These are phyloP conservation scores for Taenaris catops DNA, from an alignment of 2,888 invertebrate genomes.

Conservation along the genomic window DNA sequence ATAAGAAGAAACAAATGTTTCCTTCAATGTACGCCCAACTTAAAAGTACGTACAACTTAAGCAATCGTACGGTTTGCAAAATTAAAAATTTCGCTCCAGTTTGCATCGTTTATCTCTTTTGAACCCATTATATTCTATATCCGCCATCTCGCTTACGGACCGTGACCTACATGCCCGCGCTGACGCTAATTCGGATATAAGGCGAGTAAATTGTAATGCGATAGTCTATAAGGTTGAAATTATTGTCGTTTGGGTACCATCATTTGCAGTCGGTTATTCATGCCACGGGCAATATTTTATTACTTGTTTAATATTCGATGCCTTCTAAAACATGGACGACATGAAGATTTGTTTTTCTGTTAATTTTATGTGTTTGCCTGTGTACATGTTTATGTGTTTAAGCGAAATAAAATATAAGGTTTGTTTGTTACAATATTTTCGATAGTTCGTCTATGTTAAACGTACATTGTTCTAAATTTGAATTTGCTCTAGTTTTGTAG, in stretches of 20 bases:
- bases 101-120: conserved; percentile 30
- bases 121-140: conserved; percentile 9
- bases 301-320: conserved; percentile 4
- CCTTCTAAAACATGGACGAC: no score
- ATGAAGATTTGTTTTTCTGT: no score
- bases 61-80: conserved; percentile 14
- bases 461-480: no score
- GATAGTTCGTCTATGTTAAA: no score
- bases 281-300: not conserved
- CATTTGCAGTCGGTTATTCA: not conserved
- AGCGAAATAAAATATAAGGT: no score
- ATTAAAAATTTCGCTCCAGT: conserved; percentile 18
- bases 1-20: no score
- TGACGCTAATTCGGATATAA: conserved; percentile 57
- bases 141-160: conserved; percentile 29
- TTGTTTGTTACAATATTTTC: no score
- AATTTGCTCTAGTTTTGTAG: no score
- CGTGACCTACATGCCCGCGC: conserved; percentile 58
- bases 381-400: no score
- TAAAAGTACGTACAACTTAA: not conserved
- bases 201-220: conserved; percentile 19
- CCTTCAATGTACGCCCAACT: no score
- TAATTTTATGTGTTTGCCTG: no score
- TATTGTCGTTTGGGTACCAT: not conserved
- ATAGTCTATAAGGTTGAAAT: not conserved